A percentile compares a stretch with the other conserved stretches of the same genome.
Conservation (phyloP, 1,140 invertebrate genomes). For the Drosophila pseudoobscura region DNA sequence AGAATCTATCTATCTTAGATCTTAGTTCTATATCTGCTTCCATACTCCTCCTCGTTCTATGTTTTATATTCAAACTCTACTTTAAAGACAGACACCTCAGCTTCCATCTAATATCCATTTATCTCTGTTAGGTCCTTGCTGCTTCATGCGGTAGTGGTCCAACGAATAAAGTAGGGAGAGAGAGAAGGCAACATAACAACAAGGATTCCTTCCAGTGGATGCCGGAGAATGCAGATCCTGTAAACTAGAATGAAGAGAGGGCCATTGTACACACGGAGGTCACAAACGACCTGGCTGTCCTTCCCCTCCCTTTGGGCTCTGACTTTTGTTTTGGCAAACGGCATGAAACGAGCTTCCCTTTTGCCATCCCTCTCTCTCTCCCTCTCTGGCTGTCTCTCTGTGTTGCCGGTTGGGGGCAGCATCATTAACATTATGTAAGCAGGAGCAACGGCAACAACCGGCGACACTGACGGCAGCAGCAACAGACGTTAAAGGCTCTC, state of each 20-base stretch:
- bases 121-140: not conserved
- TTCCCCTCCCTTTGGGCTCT: slow-evolving; percentile 20
- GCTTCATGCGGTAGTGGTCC: not conserved
- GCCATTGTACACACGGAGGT: slow-evolving; percentile 39
- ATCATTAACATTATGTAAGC: slow-evolving; percentile 80
- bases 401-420: slow-evolving; percentile 56
- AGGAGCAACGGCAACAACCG: slow-evolving; percentile 45
- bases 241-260: slow-evolving; percentile 25
- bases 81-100: too few relatives aligned
- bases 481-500: slow-evolving; percentile 28
- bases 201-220: slow-evolving; percentile 7
- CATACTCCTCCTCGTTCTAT: too few relatives aligned
- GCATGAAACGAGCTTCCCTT: slow-evolving; percentile 63
- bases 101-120: too few relatives aligned
- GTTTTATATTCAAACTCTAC: too few relatives aligned
- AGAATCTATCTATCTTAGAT: too few relatives aligned
- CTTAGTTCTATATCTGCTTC: too few relatives aligned
- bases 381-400: not conserved
- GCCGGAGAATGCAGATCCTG: slow-evolving; percentile 30
- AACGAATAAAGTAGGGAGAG: not conserved
- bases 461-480: slow-evolving; percentile 60
- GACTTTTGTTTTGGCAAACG: slow-evolving; percentile 73
- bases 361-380: not conserved
- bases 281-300: slow-evolving; percentile 31
- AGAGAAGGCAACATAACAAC: not conserved